Percentiles rank a stretch among this genome's conserved stretches.
These are phyloP conservation scores for Sebastes nivosus DNA, from an alignment of 2,797 vertebrate species.

Conservation along the genomic window DNA sequence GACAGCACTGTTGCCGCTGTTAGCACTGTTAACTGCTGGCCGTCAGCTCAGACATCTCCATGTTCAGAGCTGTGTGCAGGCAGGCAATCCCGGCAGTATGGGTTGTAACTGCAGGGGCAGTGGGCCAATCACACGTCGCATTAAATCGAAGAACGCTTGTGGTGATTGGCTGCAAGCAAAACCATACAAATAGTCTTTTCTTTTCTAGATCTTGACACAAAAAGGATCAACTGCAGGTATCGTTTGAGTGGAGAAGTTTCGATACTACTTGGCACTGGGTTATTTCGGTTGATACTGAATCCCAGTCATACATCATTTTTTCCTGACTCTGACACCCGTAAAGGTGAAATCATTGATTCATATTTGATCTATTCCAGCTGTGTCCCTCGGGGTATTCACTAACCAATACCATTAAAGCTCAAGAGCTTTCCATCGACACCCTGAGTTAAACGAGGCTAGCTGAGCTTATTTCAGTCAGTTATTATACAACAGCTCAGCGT, in stretches of 20 bases:
- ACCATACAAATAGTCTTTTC: background rate
- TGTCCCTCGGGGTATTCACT: constrained; percentile 4
- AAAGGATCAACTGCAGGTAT: background rate
- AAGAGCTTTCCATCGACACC: constrained; percentile 30
- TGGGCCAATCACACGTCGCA: too few species aligned
- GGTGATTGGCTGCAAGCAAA: background rate
- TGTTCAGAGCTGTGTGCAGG: too few species aligned
- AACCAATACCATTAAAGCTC: constrained; percentile 31
- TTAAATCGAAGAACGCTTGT: too few species aligned
- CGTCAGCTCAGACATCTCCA: too few species aligned
- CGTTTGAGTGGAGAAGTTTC: background rate
- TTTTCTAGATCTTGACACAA: background rate
- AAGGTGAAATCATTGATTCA: constrained; percentile 3
- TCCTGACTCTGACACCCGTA: background rate
- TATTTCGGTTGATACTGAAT: background rate
- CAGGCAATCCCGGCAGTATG: too few species aligned
- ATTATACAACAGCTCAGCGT: constrained; percentile 20
- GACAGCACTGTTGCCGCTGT: too few species aligned
- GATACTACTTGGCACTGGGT: background rate
- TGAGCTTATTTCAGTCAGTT: constrained; percentile 22
- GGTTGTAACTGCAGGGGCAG: too few species aligned
- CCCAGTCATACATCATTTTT: background rate
- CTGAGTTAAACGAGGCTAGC: constrained; percentile 14
- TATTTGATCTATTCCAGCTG: constrained; percentile 2
- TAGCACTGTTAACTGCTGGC: too few species aligned